Evolutionary conservation across 2,888 invertebrate species (phyloP).

Genomic region (Dendrolimus houi): DNA sequence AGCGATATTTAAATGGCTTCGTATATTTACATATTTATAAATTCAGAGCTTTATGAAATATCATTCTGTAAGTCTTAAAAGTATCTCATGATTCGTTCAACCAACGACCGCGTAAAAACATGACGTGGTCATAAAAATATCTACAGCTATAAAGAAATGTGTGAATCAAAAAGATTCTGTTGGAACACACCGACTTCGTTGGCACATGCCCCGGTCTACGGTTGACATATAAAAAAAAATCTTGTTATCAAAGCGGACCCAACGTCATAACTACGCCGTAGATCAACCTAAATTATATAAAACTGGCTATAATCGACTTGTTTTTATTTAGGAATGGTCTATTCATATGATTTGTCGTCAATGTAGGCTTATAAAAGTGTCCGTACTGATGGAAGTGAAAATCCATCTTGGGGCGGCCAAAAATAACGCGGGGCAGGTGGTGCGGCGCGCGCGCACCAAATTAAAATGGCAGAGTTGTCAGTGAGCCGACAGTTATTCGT

Average conservation of each 20-base stretch:
- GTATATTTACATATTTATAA: no score
- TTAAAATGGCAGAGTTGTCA: constrained; percentile 52
- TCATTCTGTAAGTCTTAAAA: no score
- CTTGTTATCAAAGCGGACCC: constrained; percentile 49
- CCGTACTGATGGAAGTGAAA: constrained; percentile 42
- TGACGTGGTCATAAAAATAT: constrained; percentile 21
- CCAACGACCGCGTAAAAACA: constrained; percentile 12
- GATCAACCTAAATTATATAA: constrained; percentile 58
- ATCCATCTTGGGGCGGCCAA: constrained; percentile 48
- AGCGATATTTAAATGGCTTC: no score
- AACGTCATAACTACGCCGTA: constrained; percentile 48
- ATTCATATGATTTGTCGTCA: constrained; percentile 65
- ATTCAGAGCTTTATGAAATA: no score
- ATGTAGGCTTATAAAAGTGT: constrained; percentile 61
- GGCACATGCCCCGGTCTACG: constrained; percentile 46
- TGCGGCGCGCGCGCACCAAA: constrained; percentile 40
- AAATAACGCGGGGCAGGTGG: constrained; percentile 52
- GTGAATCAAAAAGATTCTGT: constrained; percentile 5
- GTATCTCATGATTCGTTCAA: neutral
- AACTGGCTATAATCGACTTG: constrained; percentile 69
- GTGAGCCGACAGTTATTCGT: constrained; percentile 44
- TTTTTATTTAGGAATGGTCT: constrained; percentile 63
- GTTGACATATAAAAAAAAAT: constrained; percentile 40
- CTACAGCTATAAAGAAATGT: constrained; percentile 7
- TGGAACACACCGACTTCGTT: constrained; percentile 31